Conservation (phyloP, 2,797 vertebrate species). For the Anguilla pacifica region DNA sequence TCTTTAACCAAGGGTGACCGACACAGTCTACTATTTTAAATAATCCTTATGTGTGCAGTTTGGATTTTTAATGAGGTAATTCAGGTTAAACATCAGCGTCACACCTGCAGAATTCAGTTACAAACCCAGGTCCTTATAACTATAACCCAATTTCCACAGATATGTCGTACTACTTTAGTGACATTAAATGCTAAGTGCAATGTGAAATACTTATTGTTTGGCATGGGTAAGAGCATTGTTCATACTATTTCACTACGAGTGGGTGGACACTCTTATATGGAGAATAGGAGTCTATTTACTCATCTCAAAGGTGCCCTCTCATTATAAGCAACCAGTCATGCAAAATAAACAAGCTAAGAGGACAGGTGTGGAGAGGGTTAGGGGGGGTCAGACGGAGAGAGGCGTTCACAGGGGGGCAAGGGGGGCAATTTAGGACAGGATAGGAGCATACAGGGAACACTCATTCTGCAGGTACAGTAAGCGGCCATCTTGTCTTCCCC, state of each 20-base stretch:
- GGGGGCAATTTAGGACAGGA: conserved; percentile 48
- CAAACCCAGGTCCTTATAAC: not conserved
- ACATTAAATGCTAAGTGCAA: not conserved
- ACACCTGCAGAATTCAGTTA: not conserved
- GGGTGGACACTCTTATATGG: conserved; percentile 43
- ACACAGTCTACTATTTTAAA: not conserved
- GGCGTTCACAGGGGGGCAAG: not conserved
- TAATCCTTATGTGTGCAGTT: not conserved
- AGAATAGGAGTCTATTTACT: conserved; percentile 41
- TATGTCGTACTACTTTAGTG: not conserved
- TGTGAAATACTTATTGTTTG: not conserved
- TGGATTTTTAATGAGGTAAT: not conserved
- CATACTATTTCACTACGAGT: conserved; percentile 31
- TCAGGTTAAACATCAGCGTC: not conserved
- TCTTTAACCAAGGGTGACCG: too few species aligned
- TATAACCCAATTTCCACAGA: not conserved
- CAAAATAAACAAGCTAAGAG: conserved; percentile 55
- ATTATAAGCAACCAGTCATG: conserved; percentile 55
- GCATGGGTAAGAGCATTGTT: not conserved
- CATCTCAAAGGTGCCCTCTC: conserved; percentile 56
- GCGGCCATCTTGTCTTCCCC: conserved; percentile 63
- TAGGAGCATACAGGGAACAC: conserved; percentile 54
- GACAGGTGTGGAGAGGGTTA: not conserved
- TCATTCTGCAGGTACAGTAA: conserved; percentile 67
- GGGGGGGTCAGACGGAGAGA: conserved; percentile 44